These are phyloP conservation scores for Notechis scutatus DNA, from an alignment of 2,113 vertebrate species.

Conservation along the genomic window DNA sequence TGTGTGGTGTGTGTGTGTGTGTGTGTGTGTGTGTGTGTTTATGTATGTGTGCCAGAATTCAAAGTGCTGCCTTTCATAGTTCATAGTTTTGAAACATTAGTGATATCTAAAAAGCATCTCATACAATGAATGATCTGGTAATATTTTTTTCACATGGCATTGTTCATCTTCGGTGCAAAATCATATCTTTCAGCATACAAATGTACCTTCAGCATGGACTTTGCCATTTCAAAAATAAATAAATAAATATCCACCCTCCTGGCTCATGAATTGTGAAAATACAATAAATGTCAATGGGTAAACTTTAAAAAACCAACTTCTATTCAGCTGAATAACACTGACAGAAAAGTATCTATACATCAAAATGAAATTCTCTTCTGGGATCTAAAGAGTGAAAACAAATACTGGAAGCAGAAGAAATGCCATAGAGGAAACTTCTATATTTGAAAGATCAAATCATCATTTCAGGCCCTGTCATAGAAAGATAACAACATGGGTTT, in stretches of 20 bases:
- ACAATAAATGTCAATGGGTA: slow-evolving; percentile 39
- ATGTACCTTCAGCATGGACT: background rate
- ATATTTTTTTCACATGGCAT: background rate
- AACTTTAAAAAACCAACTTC: slow-evolving; percentile 23
- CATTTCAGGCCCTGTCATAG: slow-evolving; percentile 42
- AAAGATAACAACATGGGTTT: slow-evolving; percentile 41
- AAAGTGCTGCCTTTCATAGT: background rate
- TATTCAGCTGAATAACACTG: slow-evolving; percentile 43
- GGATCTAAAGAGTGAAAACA: slow-evolving; percentile 46
- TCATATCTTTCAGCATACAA: background rate
- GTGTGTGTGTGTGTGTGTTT: background rate
- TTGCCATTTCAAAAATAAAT: background rate
- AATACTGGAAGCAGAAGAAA: slow-evolving; percentile 60
- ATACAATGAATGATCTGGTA: background rate
- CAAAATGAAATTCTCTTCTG: slow-evolving; percentile 56
- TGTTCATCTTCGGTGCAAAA: background rate
- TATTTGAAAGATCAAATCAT: slow-evolving; percentile 48
- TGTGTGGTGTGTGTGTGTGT: background rate
- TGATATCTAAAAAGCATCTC: background rate
- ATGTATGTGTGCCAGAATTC: background rate
- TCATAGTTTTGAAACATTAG: background rate
- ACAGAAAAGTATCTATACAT: slow-evolving; percentile 67
- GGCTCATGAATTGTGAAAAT: slow-evolving; percentile 51
- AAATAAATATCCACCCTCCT: slow-evolving; percentile 19
- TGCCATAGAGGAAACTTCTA: slow-evolving; percentile 62